Base-by-base conservation (phyloP, 2,797 vertebrate genomes). In the Gallinago solitaria region DNA sequence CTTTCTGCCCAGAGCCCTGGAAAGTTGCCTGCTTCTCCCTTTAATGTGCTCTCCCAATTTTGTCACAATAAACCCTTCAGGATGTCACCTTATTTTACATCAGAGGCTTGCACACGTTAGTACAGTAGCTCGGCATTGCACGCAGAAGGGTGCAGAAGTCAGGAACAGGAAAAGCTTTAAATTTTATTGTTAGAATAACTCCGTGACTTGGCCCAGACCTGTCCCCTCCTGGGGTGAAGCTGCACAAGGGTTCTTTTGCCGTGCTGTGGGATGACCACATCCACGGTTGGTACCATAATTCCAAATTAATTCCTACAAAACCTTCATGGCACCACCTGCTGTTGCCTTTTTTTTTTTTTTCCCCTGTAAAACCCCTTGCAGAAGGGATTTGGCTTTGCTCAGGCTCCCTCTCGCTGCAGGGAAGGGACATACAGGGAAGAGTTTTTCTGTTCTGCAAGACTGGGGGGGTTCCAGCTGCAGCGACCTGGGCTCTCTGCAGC, bases 221-320 rank as follows among this genome's bases (percentile, higher is more conserved):
- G 23, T 23, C 23, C 43, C 33, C 23, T 53, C 8, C 35, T 43
- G 24, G 3, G 27, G 28, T 9, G 8, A 64, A 5, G 39, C 5
- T 32, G 11, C 15, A 27, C 57, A 50, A 20, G 63, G 16, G 37
- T 24, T 24, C 25, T 50, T 64, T 33, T 20, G 12, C 53, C 0
- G 0, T 59, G n/a, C 27, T 76, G 18, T 7, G 2, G 5, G 16
- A 27, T 4, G 6, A 17, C 10, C 3, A 1, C 23, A 25, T 12
- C 39, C 5, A 4, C 0, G 0, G 5, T 50, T 75, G 75, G 4
- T 32, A 12, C 76, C 18, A 1, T 48, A 48, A 18, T 14, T 48
- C 57, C 48, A 45, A 16, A 39, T 16, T 35, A 70, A 41, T 3
- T 6, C 33, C n/a, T 43, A 8, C 71, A 37, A 83, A 83, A 27